Conservation (phyloP, 2,888 invertebrate genomes). For the Dioctria rufipes region DNA sequence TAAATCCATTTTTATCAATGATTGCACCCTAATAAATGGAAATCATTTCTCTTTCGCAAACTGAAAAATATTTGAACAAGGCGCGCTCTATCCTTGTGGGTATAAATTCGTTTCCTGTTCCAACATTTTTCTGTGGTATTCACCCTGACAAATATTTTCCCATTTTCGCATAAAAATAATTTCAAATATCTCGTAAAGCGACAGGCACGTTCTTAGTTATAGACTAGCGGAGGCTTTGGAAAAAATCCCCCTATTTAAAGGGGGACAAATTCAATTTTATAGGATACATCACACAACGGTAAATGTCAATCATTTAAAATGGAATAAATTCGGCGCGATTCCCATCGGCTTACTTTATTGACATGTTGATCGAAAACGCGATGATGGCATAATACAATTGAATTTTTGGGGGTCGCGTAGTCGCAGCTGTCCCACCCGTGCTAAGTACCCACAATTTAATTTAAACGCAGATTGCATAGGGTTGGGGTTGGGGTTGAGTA, state of each 20-base stretch:
- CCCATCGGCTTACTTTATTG: slow-evolving; percentile 27
- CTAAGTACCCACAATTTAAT: slow-evolving; percentile 3
- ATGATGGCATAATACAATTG: slow-evolving; percentile 27
- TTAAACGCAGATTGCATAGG: not conserved
- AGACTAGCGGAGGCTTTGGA: not conserved
- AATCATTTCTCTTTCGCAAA: not conserved
- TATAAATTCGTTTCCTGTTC: not conserved
- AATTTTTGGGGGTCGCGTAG: slow-evolving; percentile 3
- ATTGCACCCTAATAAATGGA: no score
- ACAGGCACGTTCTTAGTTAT: slow-evolving; percentile 8
- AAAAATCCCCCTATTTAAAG: slow-evolving; percentile 8
- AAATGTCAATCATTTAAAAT: slow-evolving; percentile 32
- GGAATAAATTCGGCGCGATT: slow-evolving; percentile 22
- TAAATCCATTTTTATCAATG: no score
- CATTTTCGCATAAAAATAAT: not conserved
- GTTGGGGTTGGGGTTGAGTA: no score
- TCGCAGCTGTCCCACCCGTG: slow-evolving; percentile 5
- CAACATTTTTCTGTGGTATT: not conserved
- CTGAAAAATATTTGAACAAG: not conserved
- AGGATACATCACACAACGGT: slow-evolving; percentile 22
- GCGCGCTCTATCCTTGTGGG: not conserved
- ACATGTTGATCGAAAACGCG: slow-evolving; percentile 22
- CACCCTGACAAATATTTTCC: slow-evolving; percentile 4
- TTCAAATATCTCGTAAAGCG: slow-evolving; percentile 1
- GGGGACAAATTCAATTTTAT: slow-evolving; percentile 15